These are phyloP conservation scores for Spinibarbus caldwelli DNA, from an alignment of 2,797 vertebrate species.

Conservation along the genomic window DNA sequence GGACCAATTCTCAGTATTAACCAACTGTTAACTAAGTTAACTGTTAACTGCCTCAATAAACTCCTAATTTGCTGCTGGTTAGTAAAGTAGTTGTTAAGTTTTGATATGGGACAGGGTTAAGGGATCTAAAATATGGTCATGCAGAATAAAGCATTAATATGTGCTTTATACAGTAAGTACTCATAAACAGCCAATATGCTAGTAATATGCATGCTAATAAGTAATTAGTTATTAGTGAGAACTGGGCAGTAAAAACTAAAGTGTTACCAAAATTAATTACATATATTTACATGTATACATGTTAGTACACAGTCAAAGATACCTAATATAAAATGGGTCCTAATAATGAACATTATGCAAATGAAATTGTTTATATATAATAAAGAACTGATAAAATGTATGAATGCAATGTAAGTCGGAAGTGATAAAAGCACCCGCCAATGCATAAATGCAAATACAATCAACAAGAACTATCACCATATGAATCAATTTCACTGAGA, in stretches of 20 bases:
- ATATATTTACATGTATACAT: too few relatives aligned
- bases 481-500: too few relatives aligned
- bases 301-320: background rate
- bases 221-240: background rate
- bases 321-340: background rate
- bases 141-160: background rate
- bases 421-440: background rate
- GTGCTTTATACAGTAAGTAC: too few relatives aligned
- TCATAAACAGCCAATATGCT: background rate
- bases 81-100: too few relatives aligned
- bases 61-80: too few relatives aligned
- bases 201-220: background rate
- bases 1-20: too few relatives aligned
- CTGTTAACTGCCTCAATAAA: too few relatives aligned
- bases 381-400: background rate
- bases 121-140: background rate
- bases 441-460: background rate
- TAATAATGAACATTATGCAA: background rate
- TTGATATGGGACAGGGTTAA: too few relatives aligned
- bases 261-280: too few relatives aligned
- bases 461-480: too few relatives aligned
- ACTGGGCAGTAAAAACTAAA: too few relatives aligned
- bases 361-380: background rate
- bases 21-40: too few relatives aligned
- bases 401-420: background rate